Percentiles rank a stretch among this genome's conserved stretches.
These are phyloP conservation scores for Drosophila equinoxialis DNA, from an alignment of 1,140 invertebrate genomes.

Conservation along the genomic window DNA sequence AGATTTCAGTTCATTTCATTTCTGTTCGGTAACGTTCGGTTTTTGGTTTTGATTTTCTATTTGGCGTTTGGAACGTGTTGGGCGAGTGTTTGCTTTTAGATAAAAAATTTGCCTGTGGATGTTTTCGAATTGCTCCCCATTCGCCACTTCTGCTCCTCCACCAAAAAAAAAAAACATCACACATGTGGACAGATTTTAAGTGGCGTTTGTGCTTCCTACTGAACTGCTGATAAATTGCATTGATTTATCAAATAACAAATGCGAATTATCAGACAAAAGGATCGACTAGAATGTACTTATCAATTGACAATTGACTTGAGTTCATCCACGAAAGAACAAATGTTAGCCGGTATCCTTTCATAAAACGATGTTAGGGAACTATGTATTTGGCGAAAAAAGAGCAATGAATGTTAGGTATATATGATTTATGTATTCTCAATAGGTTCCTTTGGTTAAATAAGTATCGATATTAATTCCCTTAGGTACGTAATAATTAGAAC, in stretches of 20 bases:
- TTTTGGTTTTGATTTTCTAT: slow-evolving; percentile 14
- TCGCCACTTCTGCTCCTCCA: too few relatives aligned
- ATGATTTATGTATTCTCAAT: too few relatives aligned
- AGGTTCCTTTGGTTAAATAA: too few relatives aligned
- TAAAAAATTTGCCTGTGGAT: slow-evolving; percentile 44
- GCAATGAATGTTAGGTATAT: too few relatives aligned
- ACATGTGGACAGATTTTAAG: slow-evolving; percentile 64
- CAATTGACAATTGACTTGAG: background rate
- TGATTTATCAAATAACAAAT: slow-evolving; percentile 70
- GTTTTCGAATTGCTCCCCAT: background rate
- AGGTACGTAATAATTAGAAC: too few relatives aligned
- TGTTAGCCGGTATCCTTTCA: too few relatives aligned
- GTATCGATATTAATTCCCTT: too few relatives aligned
- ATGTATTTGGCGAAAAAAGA: too few relatives aligned
- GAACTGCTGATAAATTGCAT: slow-evolving; percentile 75
- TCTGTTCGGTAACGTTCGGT: slow-evolving; percentile 8
- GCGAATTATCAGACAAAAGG: too few relatives aligned
- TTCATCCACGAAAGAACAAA: too few relatives aligned
- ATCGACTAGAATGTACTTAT: slow-evolving; percentile 1
- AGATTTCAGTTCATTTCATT: slow-evolving; percentile 40
- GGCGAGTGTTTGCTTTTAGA: slow-evolving; percentile 58
- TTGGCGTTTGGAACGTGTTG: slow-evolving; percentile 3
- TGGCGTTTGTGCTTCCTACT: slow-evolving; percentile 49
- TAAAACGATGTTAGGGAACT: too few relatives aligned
- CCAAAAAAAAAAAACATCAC: slow-evolving; percentile 14